phyloP scores from a whole-genome alignment of 2,113 vertebrate genomes.

The Trogon melanurus region DNA sequence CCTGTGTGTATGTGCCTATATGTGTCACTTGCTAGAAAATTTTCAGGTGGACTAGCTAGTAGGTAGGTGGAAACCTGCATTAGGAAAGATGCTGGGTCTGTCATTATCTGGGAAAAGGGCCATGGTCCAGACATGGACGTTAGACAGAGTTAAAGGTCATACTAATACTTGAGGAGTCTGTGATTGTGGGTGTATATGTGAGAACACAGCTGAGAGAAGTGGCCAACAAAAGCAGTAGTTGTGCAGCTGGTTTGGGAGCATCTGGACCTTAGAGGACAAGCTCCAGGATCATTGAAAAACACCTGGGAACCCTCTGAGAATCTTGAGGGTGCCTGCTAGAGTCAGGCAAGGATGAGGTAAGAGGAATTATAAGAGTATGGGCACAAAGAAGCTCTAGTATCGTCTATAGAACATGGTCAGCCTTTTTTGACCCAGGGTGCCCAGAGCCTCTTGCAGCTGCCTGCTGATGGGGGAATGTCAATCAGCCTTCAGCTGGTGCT shows the following conservation, averaged over 20 bases:
- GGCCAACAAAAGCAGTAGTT: background rate
- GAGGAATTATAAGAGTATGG: background rate
- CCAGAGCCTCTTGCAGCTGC: background rate
- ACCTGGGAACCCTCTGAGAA: fast-evolving
- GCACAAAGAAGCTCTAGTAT: background rate
- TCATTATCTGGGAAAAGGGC: background rate
- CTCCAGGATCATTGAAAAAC: background rate
- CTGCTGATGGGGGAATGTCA: background rate
- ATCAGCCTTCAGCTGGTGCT: background rate
- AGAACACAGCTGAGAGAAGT: background rate
- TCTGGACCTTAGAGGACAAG: background rate
- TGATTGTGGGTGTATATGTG: background rate
- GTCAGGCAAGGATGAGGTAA: background rate
- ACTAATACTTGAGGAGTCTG: background rate
- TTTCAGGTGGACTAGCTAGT: background rate
- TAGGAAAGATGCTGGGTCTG: background rate
- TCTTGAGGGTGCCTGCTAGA: background rate
- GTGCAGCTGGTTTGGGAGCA: background rate
- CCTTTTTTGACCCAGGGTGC: background rate
- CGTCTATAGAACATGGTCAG: background rate
- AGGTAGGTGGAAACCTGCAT: background rate
- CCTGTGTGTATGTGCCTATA: background rate
- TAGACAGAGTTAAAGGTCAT: background rate
- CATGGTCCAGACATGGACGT: background rate
- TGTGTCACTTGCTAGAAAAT: background rate